Evolutionary conservation across 2,888 invertebrate species (phyloP), one percentile per base, ranked within the genome.

Genomic region (Noctua pronuba): DNA sequence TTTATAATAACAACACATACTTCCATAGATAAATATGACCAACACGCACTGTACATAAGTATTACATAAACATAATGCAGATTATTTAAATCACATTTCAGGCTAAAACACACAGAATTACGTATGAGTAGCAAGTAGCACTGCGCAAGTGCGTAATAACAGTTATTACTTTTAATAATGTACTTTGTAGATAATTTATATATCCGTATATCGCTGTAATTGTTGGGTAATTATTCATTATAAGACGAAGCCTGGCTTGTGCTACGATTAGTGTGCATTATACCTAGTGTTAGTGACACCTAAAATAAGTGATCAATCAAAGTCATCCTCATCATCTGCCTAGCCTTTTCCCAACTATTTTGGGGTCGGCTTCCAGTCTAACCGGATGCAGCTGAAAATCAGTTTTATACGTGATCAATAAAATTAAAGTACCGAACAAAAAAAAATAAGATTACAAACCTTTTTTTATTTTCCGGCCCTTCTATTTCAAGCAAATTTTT

Each of bases 61-160:
- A 70, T 82, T 82, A 49, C 31, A n/a, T 84, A 65, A 80, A 41
- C 49, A 24, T 70, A 84, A 80, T 55, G 55, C 66, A 28, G 52
- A 44, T 71, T 80, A 80, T 84, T 83, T 77, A 31, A 84, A 73
- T 60, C 72, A 31, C 5, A 76, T 64, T 66, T 84, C 28, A 46
- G 38, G 10, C 68, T 82, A 83, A 77, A 81, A 77, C 77, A 72
- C 49, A 79, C 69, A 58, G 13, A 84, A 70, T 85, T 73, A 84
- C 77, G 62, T 64, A 64, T 24, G 58, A 44, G n/a, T 24, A 55
- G 35, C 46, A 68, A 60, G 31, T n/a, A 75, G 16, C 38, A 62
- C 44, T 69, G 21, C 41, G 38, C 46, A 44, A 46, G 62, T 73
- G 52, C 31, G 60, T 85, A 82, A 82, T 85, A 67, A 67, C 49